Percentiles rank a stretch among this genome's conserved stretches.
phyloP scores from a whole-genome alignment of 2,888 invertebrate species.

The Pediacus dermestoides region DNA sequence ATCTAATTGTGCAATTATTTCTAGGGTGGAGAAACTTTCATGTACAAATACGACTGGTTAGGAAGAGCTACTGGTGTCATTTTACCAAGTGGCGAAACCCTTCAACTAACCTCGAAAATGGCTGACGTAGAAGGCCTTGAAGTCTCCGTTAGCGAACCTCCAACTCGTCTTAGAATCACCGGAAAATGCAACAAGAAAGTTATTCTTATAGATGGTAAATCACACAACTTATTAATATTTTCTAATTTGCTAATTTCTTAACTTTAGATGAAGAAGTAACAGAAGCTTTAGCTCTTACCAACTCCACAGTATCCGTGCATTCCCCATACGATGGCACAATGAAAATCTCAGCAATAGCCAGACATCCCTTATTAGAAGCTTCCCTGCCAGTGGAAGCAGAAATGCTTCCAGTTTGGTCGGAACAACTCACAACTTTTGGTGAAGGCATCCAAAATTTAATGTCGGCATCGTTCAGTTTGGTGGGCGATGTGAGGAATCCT shows the following conservation, averaged over 20 bases:
- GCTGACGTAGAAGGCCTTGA: slow-evolving; percentile 74
- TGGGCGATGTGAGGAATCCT: slow-evolving; percentile 80
- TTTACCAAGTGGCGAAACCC: slow-evolving; percentile 87
- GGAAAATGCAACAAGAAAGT: slow-evolving; percentile 54
- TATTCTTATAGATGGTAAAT: slow-evolving; percentile 54
- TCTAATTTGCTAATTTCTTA: background rate
- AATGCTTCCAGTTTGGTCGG: slow-evolving; percentile 87
- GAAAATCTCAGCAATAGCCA: slow-evolving; percentile 72
- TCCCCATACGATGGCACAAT: slow-evolving; percentile 73
- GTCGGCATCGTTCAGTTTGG: slow-evolving; percentile 77
- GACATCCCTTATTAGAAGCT: slow-evolving; percentile 79
- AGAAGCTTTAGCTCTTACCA: slow-evolving; percentile 71
- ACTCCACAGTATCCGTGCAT: slow-evolving; percentile 73
- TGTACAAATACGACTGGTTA: slow-evolving; percentile 87
- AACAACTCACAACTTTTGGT: slow-evolving; percentile 74
- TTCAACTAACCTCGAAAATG: slow-evolving; percentile 73
- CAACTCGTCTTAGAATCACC: slow-evolving; percentile 41
- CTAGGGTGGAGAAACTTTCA: slow-evolving; percentile 79
- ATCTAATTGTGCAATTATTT: slow-evolving; percentile 31
- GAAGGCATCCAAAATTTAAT: slow-evolving; percentile 64
- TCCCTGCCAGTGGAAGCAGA: slow-evolving; percentile 84
- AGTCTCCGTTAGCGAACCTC: slow-evolving; percentile 59
- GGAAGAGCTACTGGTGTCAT: slow-evolving; percentile 84
- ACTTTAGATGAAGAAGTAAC: slow-evolving; percentile 62
- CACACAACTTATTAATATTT: background rate